phyloP scores from a whole-genome alignment of 2,888 invertebrate species.

The Allacma fusca region DNA sequence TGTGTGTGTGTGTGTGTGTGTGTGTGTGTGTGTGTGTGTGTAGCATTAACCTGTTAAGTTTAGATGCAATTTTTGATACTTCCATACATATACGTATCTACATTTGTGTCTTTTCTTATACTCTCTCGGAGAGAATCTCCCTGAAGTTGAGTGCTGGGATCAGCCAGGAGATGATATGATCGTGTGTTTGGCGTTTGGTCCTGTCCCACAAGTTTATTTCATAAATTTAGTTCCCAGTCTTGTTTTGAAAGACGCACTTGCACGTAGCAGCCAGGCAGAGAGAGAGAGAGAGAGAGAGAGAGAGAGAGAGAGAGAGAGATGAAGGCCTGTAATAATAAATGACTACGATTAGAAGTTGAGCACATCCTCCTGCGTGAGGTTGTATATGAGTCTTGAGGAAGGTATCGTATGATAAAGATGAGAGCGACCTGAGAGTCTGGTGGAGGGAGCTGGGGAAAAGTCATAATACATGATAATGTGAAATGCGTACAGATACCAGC shows the following conservation, averaged over 20 bases:
- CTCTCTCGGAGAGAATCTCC: neutral
- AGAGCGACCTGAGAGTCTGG: neutral
- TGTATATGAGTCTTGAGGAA: slow-evolving; percentile 10
- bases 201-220: slow-evolving; percentile 40
- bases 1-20: neutral
- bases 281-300: slow-evolving; percentile 21
- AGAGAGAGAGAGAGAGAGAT: neutral
- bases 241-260: neutral
- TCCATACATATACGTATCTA: neutral
- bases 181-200: slow-evolving; percentile 36
- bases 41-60: neutral
- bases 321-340: slow-evolving; percentile 25
- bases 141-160: too few relatives aligned
- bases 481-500: neutral
- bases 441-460: neutral
- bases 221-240: slow-evolving; percentile 13
- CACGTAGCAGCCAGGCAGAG: neutral
- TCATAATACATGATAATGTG: neutral
- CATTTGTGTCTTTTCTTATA: slow-evolving; percentile 1
- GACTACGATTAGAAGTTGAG: slow-evolving; percentile 10
- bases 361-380: slow-evolving; percentile 7
- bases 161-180: slow-evolving; percentile 21
- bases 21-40: neutral
- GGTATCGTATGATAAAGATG: neutral
- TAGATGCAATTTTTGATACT: neutral